Base-by-base conservation (phyloP, 2,888 invertebrate genomes). In the Tyria jacobaeae region DNA sequence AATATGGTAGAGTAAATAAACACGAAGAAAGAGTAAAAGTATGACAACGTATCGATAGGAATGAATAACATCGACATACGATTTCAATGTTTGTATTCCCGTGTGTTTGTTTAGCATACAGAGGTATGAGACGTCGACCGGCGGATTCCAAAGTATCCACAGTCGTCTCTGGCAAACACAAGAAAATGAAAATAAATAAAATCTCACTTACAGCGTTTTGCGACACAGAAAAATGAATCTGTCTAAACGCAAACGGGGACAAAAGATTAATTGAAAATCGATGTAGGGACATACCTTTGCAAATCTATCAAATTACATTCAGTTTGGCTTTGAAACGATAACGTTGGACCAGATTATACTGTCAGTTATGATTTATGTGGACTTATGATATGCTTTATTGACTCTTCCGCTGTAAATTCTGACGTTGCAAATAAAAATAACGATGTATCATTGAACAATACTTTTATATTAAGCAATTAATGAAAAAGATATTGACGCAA, bases 181-280 rank as follows among this genome's bases (percentile, higher is more conserved):
- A 84, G 79, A 82, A 80, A 83, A 84, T 78, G 74, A 82, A 83
- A 83, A 84, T 82, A 86, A 85, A 85, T 84, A 86, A 78, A 81
- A 80, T 73, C 71, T 74, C 77, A 81, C 80, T 80, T 79, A 82
- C 81, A 80, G 71, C 80, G 76, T 81, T 81, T 78, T 78, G 81
- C 82, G 82, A 77, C 77, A 78, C 76, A 79, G 80, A 86, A 86
- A 87, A 86, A 88, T 88, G 85, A 87, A 85, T 86, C 84, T 85
- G 85, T 86, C 87, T 82, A 82, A 88, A 86, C 85, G 83, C 79
- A 84, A 88, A 88, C 84, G 86, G 87, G 89, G 85, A 89, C 89
- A 89, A 89, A 90, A 90, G 91, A 91, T 91, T 90, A 92, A 92
- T 91, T 92, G 89, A 90, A 91, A 92, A 92, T 91, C 90, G 82